Evolutionary conservation across 2,797 vertebrate genomes (phyloP).

Genomic region (Epinephelus coioides): DNA sequence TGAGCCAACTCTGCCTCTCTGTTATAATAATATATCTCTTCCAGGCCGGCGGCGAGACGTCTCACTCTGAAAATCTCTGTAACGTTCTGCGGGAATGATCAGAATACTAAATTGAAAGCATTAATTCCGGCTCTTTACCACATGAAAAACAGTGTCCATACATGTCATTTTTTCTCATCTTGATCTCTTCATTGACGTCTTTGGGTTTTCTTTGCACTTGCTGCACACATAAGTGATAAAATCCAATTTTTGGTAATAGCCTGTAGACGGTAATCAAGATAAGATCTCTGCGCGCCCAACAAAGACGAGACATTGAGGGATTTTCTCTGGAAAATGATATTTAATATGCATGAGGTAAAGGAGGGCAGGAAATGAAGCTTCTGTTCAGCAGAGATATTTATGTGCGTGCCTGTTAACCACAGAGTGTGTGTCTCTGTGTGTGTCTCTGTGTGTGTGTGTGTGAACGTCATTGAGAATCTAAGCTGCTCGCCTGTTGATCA

Average conservation of each 20-base stretch:
- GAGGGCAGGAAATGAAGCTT: conserved; percentile 82
- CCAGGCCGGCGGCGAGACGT: conserved; percentile 36
- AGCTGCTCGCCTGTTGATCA: conserved; percentile 46
- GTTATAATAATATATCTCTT: conserved; percentile 48
- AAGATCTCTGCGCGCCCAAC: conserved; percentile 65
- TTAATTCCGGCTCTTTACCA: conserved; percentile 59
- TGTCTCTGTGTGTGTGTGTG: conserved; percentile 11
- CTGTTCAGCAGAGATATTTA: conserved; percentile 71
- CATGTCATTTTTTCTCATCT: conserved; percentile 46
- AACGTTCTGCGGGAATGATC: conserved; percentile 52
- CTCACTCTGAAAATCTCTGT: conserved; percentile 48
- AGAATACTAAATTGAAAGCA: conserved; percentile 64
- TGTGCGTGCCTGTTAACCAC: conserved; percentile 57
- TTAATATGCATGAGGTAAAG: conserved; percentile 83
- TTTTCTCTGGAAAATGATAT: conserved; percentile 80
- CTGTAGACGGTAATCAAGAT: conserved; percentile 77
- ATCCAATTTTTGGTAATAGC: conserved; percentile 81
- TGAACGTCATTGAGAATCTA: conserved; percentile 1
- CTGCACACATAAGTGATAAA: conserved; percentile 66
- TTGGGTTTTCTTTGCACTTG: conserved; percentile 45
- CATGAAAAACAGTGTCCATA: conserved; percentile 36
- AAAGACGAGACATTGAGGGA: conserved; percentile 76
- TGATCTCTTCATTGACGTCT: conserved; percentile 58
- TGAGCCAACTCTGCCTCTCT: conserved; percentile 15
- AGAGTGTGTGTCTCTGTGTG: conserved; percentile 42